Conservation (phyloP, 2,797 vertebrate genomes). For the Pseudotriccus pelzelni region DNA sequence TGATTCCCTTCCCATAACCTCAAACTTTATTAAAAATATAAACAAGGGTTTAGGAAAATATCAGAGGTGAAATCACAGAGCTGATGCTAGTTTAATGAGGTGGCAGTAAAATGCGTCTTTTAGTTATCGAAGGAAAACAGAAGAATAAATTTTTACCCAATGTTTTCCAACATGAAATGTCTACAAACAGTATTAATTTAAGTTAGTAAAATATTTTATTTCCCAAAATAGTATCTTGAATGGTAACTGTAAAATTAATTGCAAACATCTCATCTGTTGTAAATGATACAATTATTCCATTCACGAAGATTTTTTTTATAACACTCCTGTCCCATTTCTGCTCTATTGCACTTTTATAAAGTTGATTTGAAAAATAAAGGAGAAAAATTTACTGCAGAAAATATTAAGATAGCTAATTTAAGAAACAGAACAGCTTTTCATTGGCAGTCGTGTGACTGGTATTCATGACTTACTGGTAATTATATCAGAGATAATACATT, state of each 20-base stretch:
- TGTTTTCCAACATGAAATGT: background rate
- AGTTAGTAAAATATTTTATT: slow-evolving; percentile 32
- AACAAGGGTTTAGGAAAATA: background rate
- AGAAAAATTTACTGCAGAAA: slow-evolving; percentile 26
- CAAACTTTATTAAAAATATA: background rate
- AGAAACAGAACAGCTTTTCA: slow-evolving; percentile 53
- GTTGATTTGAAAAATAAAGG: slow-evolving; percentile 30
- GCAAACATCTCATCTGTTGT: slow-evolving; percentile 13
- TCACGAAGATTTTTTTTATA: slow-evolving; percentile 15
- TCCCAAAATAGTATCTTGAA: slow-evolving; percentile 7
- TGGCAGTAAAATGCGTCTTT: background rate
- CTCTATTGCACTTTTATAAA: slow-evolving; percentile 14
- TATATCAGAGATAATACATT: slow-evolving; percentile 44
- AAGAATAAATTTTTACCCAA: background rate
- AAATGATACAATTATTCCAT: background rate
- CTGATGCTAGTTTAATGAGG: background rate
- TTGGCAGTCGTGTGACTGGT: slow-evolving; percentile 2
- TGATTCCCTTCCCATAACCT: background rate
- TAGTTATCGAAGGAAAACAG: background rate
- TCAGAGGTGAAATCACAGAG: background rate
- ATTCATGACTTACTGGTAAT: slow-evolving; percentile 53
- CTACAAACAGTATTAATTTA: background rate
- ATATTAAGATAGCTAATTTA: slow-evolving; percentile 50
- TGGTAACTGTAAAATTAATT: slow-evolving; percentile 30
- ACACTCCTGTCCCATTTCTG: slow-evolving; percentile 5